Base-by-base conservation (phyloP, 2,113 vertebrate genomes). In the Nerophis lumbriciformis region DNA sequence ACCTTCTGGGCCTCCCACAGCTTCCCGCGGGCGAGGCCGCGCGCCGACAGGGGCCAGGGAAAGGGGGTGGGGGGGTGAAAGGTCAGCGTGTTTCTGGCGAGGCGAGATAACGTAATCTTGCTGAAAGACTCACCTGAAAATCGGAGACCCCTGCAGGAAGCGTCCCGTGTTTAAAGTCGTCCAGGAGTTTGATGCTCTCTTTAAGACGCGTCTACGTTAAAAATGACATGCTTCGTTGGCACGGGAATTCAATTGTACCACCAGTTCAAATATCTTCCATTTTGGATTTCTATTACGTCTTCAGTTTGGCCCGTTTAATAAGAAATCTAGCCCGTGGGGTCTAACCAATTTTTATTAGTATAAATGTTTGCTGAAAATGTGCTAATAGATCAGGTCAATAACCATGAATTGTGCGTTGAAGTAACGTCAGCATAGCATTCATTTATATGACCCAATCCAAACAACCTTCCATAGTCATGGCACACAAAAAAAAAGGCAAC, bases 1-100 rank as follows among this genome's bases (percentile, higher is more conserved):
- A 98, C 93, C 89, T 98, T 99, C 85, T 99, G 97, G 63, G 97
- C 97, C 71, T 93, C 92, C 97, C 96, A 99, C 63, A 99, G 91
- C 97, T 92, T 63, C 56, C 12, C 42, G 10, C 39, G 10, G 8
- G 48, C 66, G 37, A 60, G 53, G n/a, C 37, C 16, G 35, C 38
- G 38, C 38, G 28, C n/a, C 14, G 37, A 56, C 5, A 36, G 47
- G 15, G 28, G 28, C 28, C 28, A 28, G 28, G 28, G 28, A 28
- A 28, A 0, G 28, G 28, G 28, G 28, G 28, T 4, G 28, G 28
- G 4, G 35, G 13, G n/a, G 44, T 48, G 11, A 48, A 47, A 8
- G 28, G 45, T 48, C 13, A 21, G n/a, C 5, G 1, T 11, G 10
- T 9, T 56, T 38, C 14, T n/a, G 9, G n/a, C 4, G 2, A 39